Evolutionary conservation across 2,888 invertebrate genomes (phyloP).

Genomic region (Spilosoma lubricipeda): DNA sequence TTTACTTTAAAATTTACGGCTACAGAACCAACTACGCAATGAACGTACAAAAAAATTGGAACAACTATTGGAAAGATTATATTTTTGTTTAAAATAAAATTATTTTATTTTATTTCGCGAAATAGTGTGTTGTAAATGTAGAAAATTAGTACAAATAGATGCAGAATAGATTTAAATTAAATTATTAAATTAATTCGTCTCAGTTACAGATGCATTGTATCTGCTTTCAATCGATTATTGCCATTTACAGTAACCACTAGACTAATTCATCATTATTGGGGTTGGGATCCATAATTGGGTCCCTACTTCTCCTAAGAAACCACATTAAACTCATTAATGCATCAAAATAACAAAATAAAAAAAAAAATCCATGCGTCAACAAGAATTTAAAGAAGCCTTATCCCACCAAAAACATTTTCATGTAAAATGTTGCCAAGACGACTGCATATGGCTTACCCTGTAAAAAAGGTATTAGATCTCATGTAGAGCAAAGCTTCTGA

Average conservation of each 20-base stretch:
- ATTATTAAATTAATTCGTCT: not conserved
- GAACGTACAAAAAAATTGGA: slow-evolving; percentile 32
- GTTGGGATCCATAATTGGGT: too few species aligned
- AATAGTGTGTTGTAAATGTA: not conserved
- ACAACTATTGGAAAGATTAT: slow-evolving; percentile 14
- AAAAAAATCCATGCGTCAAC: too few species aligned
- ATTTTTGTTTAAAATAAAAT: not conserved
- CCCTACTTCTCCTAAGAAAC: too few species aligned
- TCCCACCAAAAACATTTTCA: too few species aligned
- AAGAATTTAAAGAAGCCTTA: too few species aligned
- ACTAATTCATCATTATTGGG: not conserved
- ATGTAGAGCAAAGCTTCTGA: too few species aligned
- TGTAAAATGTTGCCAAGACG: too few species aligned
- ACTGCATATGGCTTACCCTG: too few species aligned
- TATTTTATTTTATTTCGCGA: not conserved
- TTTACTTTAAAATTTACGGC: slow-evolving; percentile 55
- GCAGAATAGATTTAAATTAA: not conserved
- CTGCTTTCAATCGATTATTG: not conserved
- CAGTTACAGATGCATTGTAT: not conserved
- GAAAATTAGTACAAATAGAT: not conserved
- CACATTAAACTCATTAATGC: too few species aligned
- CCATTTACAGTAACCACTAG: not conserved
- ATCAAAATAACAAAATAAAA: too few species aligned
- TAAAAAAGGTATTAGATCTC: too few species aligned
- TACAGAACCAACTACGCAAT: slow-evolving; percentile 41